Evolutionary conservation across 2,888 invertebrate species (phyloP).

Genomic region (Acrocera orbiculus): DNA sequence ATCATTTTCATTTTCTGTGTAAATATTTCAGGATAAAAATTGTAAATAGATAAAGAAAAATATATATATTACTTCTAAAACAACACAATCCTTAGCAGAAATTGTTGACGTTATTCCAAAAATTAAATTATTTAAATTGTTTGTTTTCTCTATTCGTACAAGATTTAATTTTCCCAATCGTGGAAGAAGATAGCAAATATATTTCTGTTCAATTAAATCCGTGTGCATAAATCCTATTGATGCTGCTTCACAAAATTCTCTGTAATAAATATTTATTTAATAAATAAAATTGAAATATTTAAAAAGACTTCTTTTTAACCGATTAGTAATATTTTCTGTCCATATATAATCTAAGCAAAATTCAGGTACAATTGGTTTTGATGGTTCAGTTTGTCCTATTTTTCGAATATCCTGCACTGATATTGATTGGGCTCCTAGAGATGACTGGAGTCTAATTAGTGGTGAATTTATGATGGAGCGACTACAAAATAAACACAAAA

Average conservation of each 20-base stretch:
- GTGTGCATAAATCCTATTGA: conserved; percentile 64
- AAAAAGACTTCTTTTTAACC: conserved; percentile 22
- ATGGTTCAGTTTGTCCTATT: conserved; percentile 34
- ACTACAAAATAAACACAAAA: too few species aligned
- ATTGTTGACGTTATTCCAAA: conserved; percentile 58
- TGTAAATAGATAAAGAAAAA: not conserved
- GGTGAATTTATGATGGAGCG: conserved; percentile 19
- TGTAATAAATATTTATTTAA: conserved; percentile 12
- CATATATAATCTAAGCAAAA: conserved; percentile 80
- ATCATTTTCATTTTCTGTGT: conserved; percentile 56
- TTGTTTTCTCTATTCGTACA: conserved; percentile 46
- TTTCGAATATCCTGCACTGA: conserved; percentile 32
- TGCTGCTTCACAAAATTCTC: conserved; percentile 40
- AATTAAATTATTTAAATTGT: conserved; percentile 42
- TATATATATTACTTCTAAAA: conserved; percentile 43
- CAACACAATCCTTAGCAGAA: conserved; percentile 68
- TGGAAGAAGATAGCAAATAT: conserved; percentile 58
- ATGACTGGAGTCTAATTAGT: conserved; percentile 24
- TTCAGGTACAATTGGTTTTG: conserved; percentile 61
- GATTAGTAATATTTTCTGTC: conserved; percentile 49
- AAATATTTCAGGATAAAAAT: not conserved
- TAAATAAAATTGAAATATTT: not conserved
- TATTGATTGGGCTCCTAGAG: conserved; percentile 23
- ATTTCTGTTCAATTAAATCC: conserved; percentile 74
- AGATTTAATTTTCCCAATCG: conserved; percentile 25